A percentile compares a stretch with the other conserved stretches of the same genome.
Conservation (phyloP, 2,797 vertebrate genomes). For the Benthosema pterotum region DNA sequence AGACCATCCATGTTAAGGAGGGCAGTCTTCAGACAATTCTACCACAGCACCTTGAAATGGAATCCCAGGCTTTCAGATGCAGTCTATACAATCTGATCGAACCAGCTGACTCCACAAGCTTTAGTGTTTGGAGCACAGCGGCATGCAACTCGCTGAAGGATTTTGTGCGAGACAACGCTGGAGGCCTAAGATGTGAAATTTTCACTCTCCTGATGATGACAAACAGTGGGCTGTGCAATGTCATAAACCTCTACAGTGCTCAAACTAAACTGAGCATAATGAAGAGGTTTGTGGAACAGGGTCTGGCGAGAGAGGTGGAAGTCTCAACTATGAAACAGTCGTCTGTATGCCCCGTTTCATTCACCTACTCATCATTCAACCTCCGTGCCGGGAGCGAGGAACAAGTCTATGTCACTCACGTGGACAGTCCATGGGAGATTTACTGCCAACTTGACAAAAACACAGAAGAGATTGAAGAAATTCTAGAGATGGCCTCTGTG, state of each 20-base stretch:
- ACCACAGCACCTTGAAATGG: constrained; percentile 79
- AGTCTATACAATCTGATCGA: constrained; percentile 75
- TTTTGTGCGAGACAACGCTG: constrained; percentile 67
- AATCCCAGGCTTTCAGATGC: constrained; percentile 88
- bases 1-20: constrained; percentile 68
- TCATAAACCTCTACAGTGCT: constrained; percentile 82
- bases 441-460: constrained; percentile 91
- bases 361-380: constrained; percentile 86
- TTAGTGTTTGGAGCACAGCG: constrained; percentile 67
- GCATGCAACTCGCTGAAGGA: constrained; percentile 63
- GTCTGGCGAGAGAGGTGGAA: constrained; percentile 49
- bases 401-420: constrained; percentile 81
- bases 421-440: constrained; percentile 84
- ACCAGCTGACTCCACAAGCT: constrained; percentile 49
- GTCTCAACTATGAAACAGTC: constrained; percentile 51
- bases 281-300: constrained; percentile 64
- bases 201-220: constrained; percentile 69
- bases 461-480: constrained; percentile 66
- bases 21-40: constrained; percentile 78
- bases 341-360: constrained; percentile 77
- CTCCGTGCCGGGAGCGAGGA: constrained; percentile 83
- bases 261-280: constrained; percentile 58
- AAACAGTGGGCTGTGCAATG: constrained; percentile 73
- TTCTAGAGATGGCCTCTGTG: constrained; percentile 74
- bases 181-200: constrained; percentile 78